Evolutionary conservation across 2,888 invertebrate species (phyloP).

Genomic region (Xylota sylvarum): DNA sequence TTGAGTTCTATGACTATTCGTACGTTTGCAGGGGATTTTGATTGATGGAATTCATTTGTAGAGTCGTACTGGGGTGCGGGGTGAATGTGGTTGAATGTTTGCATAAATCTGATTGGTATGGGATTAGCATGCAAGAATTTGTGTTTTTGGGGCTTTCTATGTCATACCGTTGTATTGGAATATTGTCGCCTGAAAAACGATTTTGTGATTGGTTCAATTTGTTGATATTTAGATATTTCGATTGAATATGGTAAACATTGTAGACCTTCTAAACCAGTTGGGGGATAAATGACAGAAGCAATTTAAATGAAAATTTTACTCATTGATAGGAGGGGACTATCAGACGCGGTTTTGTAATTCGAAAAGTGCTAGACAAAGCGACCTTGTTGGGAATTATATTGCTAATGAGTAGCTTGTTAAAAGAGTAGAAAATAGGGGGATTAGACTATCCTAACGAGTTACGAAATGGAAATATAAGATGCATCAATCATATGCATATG

Average conservation of each 20-base stretch:
- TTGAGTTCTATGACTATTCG: not conserved
- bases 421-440: no score
- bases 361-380: no score
- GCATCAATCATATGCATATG: no score
- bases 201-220: not conserved
- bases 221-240: not conserved
- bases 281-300: not conserved
- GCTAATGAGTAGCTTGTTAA: no score
- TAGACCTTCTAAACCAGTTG: not conserved
- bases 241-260: not conserved
- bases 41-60: conserved; percentile 22
- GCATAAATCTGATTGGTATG: conserved; percentile 26
- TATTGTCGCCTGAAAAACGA: not conserved
- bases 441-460: no score
- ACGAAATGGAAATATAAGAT: no score
- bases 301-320: not conserved
- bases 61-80: not conserved
- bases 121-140: conserved; percentile 26
- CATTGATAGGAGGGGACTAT: not conserved
- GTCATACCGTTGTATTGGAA: not conserved
- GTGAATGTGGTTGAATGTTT: conserved; percentile 19
- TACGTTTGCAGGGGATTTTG: conserved; percentile 17
- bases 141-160: not conserved
- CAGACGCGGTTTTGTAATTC: not conserved
- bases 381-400: no score